Conservation (phyloP, 2,797 vertebrate species). For the Oophaga sylvatica region DNA sequence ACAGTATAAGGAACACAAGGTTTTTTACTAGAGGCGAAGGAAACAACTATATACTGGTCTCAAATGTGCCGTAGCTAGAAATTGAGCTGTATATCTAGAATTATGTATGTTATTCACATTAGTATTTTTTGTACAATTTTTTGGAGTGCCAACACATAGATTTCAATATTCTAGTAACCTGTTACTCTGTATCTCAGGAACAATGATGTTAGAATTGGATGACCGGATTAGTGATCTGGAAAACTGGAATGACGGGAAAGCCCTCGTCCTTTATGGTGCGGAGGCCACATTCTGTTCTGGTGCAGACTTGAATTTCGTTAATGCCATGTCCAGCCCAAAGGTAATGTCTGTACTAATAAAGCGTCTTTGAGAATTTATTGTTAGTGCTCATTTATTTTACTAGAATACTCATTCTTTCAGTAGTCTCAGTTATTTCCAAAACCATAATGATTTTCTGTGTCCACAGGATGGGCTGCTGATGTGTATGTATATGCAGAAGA, state of each 20-base stretch:
- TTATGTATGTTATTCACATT: not conserved
- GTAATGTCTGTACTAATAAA: constrained; percentile 67
- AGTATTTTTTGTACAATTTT: not conserved
- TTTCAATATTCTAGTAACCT: not conserved
- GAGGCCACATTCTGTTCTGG: constrained; percentile 92
- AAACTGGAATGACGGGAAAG: constrained; percentile 90
- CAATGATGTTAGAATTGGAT: constrained; percentile 93
- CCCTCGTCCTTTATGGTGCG: constrained; percentile 86
- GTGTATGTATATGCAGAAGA: constrained; percentile 97
- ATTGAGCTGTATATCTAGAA: no score
- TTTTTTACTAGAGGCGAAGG: no score
- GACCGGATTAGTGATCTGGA: constrained; percentile 87
- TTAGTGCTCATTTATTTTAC: not conserved
- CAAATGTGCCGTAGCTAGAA: not conserved
- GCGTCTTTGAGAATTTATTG: not conserved
- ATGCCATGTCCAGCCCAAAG: constrained; percentile 81
- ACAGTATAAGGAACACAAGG: no score
- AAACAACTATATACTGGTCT: not conserved
- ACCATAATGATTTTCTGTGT: constrained; percentile 33
- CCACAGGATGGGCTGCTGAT: constrained; percentile 90
- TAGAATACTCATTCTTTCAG: not conserved
- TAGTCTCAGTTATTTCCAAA: no score
- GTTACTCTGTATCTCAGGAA: constrained; percentile 74
- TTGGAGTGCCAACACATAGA: not conserved
- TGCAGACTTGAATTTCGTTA: constrained; percentile 88